These are phyloP conservation scores for Dreissena polymorpha DNA, from an alignment of 1,140 invertebrate species.

Conservation along the genomic window DNA sequence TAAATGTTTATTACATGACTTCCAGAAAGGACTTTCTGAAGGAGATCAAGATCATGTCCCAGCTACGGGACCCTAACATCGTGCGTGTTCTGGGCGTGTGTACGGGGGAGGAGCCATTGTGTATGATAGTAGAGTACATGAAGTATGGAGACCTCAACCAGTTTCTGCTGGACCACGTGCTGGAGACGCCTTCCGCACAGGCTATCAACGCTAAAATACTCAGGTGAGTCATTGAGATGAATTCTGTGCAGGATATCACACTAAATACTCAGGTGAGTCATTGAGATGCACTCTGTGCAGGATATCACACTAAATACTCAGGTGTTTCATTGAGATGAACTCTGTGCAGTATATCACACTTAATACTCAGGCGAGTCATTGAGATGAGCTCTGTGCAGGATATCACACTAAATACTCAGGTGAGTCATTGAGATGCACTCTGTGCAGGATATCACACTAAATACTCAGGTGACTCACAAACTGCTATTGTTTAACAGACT, in stretches of 20 bases:
- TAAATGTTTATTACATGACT: too few species aligned
- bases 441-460: conserved; percentile 71
- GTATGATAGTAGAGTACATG: conserved; percentile 94
- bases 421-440: conserved; percentile 71
- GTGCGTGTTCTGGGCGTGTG: conserved; percentile 93
- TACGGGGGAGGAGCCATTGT: conserved; percentile 89
- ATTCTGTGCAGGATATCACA: too few species aligned
- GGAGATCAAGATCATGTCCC: conserved; percentile 92
- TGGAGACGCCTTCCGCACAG: conserved; percentile 74
- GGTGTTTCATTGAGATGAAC: too few species aligned
- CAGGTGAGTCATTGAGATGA: conserved; percentile 68
- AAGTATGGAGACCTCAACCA: conserved; percentile 94
- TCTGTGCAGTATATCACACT: too few species aligned
- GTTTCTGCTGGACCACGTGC: conserved; percentile 89
- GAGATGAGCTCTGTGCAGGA: conserved; percentile 74
- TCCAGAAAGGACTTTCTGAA: conserved; percentile 92
- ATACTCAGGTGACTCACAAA: conserved; percentile 67
- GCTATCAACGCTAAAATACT: conserved; percentile 75
- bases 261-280: too few species aligned
- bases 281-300: too few species aligned
- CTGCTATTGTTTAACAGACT: too few species aligned
- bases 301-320: too few species aligned
- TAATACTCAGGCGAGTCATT: conserved; percentile 73
- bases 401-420: conserved; percentile 76
- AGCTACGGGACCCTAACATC: conserved; percentile 92